Evolutionary conservation across 2,113 vertebrate species (phyloP).

Genomic region (Hippocampus mohnikei): DNA sequence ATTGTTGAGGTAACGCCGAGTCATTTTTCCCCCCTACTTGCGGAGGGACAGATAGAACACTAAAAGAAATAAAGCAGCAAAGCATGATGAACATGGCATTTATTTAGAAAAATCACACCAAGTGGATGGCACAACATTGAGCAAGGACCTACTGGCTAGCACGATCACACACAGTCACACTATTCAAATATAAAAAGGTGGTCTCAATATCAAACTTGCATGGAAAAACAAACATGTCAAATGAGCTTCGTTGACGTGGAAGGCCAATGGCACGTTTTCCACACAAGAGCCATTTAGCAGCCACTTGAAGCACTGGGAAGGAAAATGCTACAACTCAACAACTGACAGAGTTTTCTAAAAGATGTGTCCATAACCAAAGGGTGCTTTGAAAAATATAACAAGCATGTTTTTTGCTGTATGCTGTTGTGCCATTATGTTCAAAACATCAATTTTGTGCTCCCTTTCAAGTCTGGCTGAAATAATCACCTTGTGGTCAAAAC

Average conservation of each 20-base stretch:
- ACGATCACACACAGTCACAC: slow-evolving; percentile 37
- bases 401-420: neutral
- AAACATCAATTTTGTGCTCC: neutral
- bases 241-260: slow-evolving; percentile 15
- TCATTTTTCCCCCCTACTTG: slow-evolving; percentile 4
- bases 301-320: neutral
- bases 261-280: slow-evolving; percentile 21
- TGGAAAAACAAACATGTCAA: slow-evolving; percentile 7
- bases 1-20: slow-evolving; percentile 70
- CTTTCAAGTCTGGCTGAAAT: neutral
- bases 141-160: slow-evolving; percentile 44
- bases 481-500: neutral
- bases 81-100: slow-evolving; percentile 42
- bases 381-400: neutral
- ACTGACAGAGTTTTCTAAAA: neutral
- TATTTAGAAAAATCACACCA: slow-evolving; percentile 67
- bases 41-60: too few species aligned
- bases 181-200: slow-evolving; percentile 18
- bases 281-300: neutral
- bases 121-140: slow-evolving; percentile 53
- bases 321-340: neutral
- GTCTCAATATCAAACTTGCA: slow-evolving; percentile 60
- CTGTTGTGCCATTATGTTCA: neutral
- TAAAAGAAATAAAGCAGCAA: neutral
- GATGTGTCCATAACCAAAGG: neutral